Conservation (phyloP, 2,888 invertebrate genomes). For the Aspidiotus destructor region DNA sequence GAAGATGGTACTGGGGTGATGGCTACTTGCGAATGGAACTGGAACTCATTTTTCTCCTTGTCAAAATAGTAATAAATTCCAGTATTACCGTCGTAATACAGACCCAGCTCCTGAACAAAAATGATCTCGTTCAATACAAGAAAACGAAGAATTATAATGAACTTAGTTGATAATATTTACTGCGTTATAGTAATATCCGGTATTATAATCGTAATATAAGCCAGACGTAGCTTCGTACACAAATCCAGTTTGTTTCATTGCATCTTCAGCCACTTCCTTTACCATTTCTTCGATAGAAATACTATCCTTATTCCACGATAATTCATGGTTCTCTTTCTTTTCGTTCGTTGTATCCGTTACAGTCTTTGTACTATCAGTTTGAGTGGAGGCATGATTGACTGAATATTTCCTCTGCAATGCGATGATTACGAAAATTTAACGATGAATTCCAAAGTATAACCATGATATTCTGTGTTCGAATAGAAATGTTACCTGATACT, state of each 20-base stretch:
- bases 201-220: conserved; percentile 77
- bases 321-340: not conserved
- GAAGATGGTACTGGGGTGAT: conserved; percentile 10
- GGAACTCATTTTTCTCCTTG: conserved; percentile 60
- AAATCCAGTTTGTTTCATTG: conserved; percentile 64
- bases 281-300: conserved; percentile 22
- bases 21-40: conserved; percentile 66
- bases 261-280: conserved; percentile 58
- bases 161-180: conserved; percentile 47
- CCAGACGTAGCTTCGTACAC: conserved; percentile 78
- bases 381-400: conserved; percentile 7
- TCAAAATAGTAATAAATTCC: conserved; percentile 78
- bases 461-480: not conserved
- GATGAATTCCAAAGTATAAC: not conserved
- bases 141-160: not conserved
- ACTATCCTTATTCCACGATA: conserved; percentile 6
- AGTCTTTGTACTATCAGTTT: not conserved
- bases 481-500: conserved; percentile 9
- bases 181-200: conserved; percentile 83
- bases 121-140: not conserved
- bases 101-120: conserved; percentile 58
- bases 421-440: not conserved
- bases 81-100: conserved; percentile 80
- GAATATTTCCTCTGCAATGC: not conserved
- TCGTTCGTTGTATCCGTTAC: not conserved